phyloP scores from a whole-genome alignment of 2,888 invertebrate genomes.

The Heliconius erato region DNA sequence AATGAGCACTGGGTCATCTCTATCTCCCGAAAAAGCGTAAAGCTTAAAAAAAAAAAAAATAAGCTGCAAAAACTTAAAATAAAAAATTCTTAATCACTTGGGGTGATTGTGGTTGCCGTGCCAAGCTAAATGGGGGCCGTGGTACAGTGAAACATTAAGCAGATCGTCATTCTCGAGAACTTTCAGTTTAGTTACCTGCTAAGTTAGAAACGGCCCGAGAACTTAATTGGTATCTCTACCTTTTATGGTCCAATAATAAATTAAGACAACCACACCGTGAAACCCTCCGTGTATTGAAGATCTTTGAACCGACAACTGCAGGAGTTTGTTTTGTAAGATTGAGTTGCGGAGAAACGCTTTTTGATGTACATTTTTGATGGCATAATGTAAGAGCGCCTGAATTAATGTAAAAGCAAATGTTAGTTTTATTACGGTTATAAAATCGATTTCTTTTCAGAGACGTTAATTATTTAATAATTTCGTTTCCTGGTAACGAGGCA shows the following conservation, averaged over 20 bases:
- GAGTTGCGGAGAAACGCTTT: neutral
- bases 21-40: neutral
- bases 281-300: slow-evolving; percentile 22
- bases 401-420: neutral
- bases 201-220: slow-evolving; percentile 40
- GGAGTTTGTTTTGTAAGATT: slow-evolving; percentile 31
- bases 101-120: neutral
- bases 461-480: too few species aligned
- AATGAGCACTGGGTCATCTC: neutral
- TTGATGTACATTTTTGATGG: neutral
- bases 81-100: neutral
- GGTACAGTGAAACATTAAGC: slow-evolving; percentile 20
- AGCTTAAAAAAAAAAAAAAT: neutral
- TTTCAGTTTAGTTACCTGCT: slow-evolving; percentile 43
- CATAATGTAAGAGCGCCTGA: neutral
- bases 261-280: slow-evolving; percentile 48
- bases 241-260: slow-evolving; percentile 54
- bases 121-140: neutral
- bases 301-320: slow-evolving; percentile 26
- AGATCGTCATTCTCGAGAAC: slow-evolving; percentile 38
- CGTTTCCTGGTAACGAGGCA: too few species aligned
- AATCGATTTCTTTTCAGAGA: too few species aligned
- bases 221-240: slow-evolving; percentile 50
- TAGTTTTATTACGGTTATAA: too few species aligned
- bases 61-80: neutral